phyloP scores from a whole-genome alignment of 2,113 vertebrate species.

The Gymnogyps californianus region DNA sequence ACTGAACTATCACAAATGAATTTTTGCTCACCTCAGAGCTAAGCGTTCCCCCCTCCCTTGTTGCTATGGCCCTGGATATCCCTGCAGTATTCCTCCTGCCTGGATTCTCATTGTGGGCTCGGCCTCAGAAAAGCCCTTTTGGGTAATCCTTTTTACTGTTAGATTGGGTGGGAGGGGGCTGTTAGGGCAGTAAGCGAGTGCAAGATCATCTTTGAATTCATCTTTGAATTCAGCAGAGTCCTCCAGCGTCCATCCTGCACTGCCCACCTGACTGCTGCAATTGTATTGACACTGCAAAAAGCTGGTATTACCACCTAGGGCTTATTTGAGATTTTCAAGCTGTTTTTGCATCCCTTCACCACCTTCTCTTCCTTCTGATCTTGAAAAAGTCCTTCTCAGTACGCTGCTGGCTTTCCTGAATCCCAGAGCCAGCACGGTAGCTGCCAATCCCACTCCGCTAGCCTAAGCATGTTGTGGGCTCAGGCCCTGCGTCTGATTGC shows the following conservation, averaged over 20 bases:
- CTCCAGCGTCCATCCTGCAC: not conserved
- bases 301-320: not conserved
- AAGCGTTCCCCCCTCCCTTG: not conserved
- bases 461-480: constrained; percentile 22
- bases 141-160: not conserved
- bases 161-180: not conserved
- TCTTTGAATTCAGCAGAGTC: not conserved
- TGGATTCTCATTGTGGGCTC: not conserved
- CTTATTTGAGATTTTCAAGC: not conserved
- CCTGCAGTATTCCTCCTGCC: not conserved
- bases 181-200: not conserved
- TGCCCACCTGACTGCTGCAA: not conserved
- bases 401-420: not conserved
- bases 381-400: not conserved
- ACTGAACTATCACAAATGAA: not conserved
- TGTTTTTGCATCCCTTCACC: not conserved
- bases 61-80: not conserved
- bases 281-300: not conserved
- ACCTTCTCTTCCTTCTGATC: constrained; percentile 21
- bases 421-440: not conserved
- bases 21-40: not conserved
- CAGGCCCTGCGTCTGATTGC: not conserved
- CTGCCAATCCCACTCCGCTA: not conserved
- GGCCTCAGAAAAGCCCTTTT: not conserved
- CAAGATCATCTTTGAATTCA: not conserved